Evolutionary conservation across 2,888 invertebrate genomes (phyloP), one percentile per base, ranked within the genome.

Genomic region (Oscheius myriophilus): DNA sequence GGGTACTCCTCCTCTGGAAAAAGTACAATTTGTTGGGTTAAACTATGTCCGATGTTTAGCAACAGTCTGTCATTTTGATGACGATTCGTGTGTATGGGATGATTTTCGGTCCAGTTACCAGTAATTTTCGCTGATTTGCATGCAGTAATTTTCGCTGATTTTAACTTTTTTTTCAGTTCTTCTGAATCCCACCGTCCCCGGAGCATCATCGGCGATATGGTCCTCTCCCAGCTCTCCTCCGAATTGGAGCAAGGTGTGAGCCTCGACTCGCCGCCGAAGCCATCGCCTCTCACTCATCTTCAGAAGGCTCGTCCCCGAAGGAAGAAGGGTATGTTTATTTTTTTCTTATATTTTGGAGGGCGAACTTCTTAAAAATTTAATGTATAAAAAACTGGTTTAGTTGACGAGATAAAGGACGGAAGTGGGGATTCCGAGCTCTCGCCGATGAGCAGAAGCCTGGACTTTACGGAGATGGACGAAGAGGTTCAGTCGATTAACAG

Each of bases 231-330:
- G 69, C 7, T 64, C 55, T 25, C 61, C 69, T 39, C 54, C 4
- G 63, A 63, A 45, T 45, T 46, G 26, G 57, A 43, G 21, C 55
- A 53, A 16, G 76, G 75, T n/a, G 53, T 72, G 21, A 71, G 65
- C 39, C 55, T 79, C 2, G 76, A 77, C 49, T 46, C 71, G 0
- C 78, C 80, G 25, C 78, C 80, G 2, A 76, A 75, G 23, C 73
- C 76, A 23, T 73, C 79, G 9, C 68, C 66, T 12, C 53, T 80
- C n/a, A 65, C 64, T 39, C 80, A 80, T 62, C 52, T 75, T 0
- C 73, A 76, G 43, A 80, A 80, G 54, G 73, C 75, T n/a, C 69
- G 79, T 51, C 80, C 80, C 0, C 62, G 74, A 21, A 61, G 54
- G 45, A 52, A 73, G 65, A 51, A 63, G 54, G 51, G 66, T 69